Conservation (phyloP, 2,797 vertebrate genomes). For the Myotis vivesi region DNA sequence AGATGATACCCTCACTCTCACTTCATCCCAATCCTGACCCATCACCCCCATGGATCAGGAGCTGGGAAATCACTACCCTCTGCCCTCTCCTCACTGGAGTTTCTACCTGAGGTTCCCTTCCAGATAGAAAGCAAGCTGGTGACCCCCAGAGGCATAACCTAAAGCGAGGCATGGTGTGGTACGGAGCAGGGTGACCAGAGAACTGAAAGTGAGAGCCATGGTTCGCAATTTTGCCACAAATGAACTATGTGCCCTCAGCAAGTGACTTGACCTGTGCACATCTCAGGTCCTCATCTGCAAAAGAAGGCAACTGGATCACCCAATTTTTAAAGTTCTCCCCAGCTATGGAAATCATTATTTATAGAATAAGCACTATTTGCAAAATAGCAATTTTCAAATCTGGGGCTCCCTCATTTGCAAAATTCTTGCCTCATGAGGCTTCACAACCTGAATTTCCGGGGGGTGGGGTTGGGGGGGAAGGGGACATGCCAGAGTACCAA, state of each 20-base stretch:
- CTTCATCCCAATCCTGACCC: neutral
- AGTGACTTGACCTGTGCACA: neutral
- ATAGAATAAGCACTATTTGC: constrained; percentile 38
- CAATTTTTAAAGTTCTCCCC: neutral
- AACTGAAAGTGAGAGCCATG: neutral
- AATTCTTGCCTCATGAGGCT: neutral
- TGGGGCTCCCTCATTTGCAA: neutral
- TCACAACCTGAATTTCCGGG: neutral
- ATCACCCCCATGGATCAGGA: neutral
- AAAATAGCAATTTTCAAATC: constrained; percentile 56
- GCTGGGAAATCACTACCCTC: neutral
- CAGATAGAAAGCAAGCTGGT: neutral
- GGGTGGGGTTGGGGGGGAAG: too few species aligned
- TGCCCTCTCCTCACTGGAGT: neutral
- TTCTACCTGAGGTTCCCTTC: neutral
- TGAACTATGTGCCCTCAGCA: neutral
- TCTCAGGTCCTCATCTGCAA: neutral
- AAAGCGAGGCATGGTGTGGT: too few species aligned
- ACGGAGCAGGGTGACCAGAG: neutral
- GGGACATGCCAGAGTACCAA: neutral
- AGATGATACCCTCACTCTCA: neutral
- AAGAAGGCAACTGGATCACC: neutral
- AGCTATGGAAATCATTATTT: neutral
- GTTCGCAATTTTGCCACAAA: neutral
- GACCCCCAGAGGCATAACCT: too few species aligned